A percentile compares a stretch with the other conserved stretches of the same genome.
phyloP scores from a whole-genome alignment of 2,113 vertebrate species.

The Girardinichthys multiradiatus region DNA sequence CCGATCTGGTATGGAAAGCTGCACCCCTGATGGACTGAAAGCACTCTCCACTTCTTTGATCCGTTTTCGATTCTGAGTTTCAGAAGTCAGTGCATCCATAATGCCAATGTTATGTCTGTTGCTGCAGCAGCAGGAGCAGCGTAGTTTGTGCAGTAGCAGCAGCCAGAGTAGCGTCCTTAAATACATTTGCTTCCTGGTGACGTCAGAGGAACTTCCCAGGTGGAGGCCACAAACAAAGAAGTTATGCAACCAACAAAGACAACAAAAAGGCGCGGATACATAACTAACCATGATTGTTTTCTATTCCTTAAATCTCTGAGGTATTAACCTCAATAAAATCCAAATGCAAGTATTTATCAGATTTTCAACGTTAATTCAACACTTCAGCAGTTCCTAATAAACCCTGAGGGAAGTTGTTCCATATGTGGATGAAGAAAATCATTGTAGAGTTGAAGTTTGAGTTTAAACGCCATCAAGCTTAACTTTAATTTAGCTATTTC shows the following conservation, averaged over 20 bases:
- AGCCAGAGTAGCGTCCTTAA: slow-evolving; percentile 28
- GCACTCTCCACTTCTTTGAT: slow-evolving; percentile 80
- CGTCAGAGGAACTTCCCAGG: not conserved
- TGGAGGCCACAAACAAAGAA: not conserved
- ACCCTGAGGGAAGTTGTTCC: not conserved
- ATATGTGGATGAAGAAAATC: not conserved
- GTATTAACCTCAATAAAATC: not conserved
- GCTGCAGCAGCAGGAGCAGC: not conserved
- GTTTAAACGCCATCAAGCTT: not conserved
- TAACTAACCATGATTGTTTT: too few species aligned
- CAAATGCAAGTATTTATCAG: too few species aligned
- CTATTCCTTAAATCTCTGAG: too few species aligned
- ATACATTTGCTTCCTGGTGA: not conserved
- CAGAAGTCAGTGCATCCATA: slow-evolving; percentile 80
- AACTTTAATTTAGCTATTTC: not conserved
- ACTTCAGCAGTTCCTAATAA: too few species aligned
- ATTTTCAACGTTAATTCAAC: too few species aligned
- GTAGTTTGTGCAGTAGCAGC: slow-evolving; percentile 32
- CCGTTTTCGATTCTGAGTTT: slow-evolving; percentile 20
- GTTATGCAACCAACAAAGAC: not conserved
- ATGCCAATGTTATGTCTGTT: slow-evolving; percentile 36
- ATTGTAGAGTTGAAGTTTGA: not conserved
- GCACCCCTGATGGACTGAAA: slow-evolving; percentile 81
- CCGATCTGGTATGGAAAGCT: slow-evolving; percentile 77
- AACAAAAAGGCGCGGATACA: slow-evolving; percentile 29